A percentile compares a stretch with the other conserved stretches of the same genome.
phyloP scores from a whole-genome alignment of 2,888 invertebrate species.

The Apodemia mormo region DNA sequence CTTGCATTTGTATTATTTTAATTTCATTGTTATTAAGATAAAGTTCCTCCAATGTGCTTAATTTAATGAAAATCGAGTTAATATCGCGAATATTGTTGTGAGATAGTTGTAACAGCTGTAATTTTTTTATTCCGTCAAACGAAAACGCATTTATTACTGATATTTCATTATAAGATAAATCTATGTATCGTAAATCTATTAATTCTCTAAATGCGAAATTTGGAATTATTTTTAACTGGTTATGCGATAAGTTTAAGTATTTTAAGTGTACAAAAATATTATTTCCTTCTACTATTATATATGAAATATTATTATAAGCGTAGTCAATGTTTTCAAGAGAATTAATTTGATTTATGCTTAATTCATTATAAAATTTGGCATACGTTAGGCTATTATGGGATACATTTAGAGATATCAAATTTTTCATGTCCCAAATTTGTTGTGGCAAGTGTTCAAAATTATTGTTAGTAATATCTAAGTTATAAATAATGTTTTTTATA shows the following conservation, averaged over 20 bases:
- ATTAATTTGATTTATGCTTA: neutral
- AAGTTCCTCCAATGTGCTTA: neutral
- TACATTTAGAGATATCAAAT: neutral
- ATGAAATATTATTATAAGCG: neutral
- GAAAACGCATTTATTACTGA: neutral
- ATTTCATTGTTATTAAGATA: conserved; percentile 1
- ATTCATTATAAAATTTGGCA: neutral
- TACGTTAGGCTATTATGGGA: neutral
- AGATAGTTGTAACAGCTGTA: neutral
- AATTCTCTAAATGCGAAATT: neutral
- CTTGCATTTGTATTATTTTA: neutral
- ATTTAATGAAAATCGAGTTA: neutral
- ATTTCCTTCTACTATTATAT: neutral
- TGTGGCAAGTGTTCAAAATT: neutral
- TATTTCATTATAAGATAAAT: neutral
- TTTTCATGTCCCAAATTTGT: neutral
- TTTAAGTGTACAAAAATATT: neutral
- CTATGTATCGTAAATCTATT: neutral
- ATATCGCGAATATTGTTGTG: neutral
- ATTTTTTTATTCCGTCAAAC: neutral
- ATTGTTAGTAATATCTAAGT: conserved; percentile 1
- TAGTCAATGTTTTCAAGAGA: conserved; percentile 2
- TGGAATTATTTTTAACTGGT: neutral
- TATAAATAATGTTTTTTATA: neutral
- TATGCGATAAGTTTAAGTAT: neutral